These are phyloP conservation scores for Norana najaformis DNA, from an alignment of 2,888 invertebrate species.

Conservation along the genomic window DNA sequence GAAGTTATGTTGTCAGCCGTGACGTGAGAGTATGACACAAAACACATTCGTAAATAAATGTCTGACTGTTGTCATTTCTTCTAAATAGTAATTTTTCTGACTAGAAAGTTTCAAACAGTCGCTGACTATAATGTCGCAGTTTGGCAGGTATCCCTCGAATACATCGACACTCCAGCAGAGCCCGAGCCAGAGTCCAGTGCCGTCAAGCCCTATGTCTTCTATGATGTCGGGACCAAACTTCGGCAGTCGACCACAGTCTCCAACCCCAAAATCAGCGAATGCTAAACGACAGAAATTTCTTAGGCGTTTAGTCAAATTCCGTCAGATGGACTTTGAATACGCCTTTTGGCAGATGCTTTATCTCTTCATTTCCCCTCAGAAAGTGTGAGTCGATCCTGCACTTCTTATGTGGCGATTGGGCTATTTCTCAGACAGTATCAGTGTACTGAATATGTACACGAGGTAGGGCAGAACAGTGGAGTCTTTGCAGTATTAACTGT, in stretches of 20 bases:
- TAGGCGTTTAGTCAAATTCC: slow-evolving; percentile 73
- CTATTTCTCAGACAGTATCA: too few species aligned
- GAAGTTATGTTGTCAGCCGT: slow-evolving; percentile 10
- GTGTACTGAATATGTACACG: too few species aligned
- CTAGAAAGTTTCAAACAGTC: background rate
- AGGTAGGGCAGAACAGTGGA: too few species aligned
- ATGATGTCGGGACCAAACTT: background rate
- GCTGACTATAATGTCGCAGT: background rate
- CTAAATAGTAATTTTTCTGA: background rate
- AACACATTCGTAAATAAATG: background rate
- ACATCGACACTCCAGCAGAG: background rate
- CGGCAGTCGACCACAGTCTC: slow-evolving; percentile 25
- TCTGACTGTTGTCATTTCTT: background rate
- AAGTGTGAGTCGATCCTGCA: slow-evolving; percentile 69
- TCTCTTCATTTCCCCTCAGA: slow-evolving; percentile 88
- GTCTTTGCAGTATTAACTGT: too few species aligned
- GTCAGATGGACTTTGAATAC: slow-evolving; percentile 99
- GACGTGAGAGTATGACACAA: background rate
- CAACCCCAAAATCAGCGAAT: slow-evolving; percentile 70
- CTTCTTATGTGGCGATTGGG: too few species aligned
- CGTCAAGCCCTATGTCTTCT: slow-evolving; percentile 16
- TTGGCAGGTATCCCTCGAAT: background rate
- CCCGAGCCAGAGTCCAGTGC: background rate
- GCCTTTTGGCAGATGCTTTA: slow-evolving; percentile 99
- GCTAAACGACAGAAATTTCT: slow-evolving; percentile 70